phyloP scores from a whole-genome alignment of 2,888 invertebrate species.

The Coecobrya sp. region DNA sequence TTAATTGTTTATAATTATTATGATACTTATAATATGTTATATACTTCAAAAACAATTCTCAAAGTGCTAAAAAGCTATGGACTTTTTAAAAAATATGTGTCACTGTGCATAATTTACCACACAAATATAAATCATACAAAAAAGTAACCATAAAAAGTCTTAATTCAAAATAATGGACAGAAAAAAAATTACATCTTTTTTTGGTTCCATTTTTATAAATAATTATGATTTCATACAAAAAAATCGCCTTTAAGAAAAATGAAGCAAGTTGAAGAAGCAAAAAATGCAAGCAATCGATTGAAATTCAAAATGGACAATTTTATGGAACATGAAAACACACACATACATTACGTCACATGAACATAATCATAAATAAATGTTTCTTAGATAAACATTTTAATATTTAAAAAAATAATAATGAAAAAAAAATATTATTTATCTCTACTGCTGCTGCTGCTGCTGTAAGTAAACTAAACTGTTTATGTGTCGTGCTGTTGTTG shows the following conservation, averaged over 20 bases:
- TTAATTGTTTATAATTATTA: background rate
- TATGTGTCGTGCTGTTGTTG: background rate
- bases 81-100: background rate
- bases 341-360: too few relatives aligned
- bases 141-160: background rate
- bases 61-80: slow-evolving; percentile 30
- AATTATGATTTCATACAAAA: too few relatives aligned
- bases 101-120: slow-evolving; percentile 7
- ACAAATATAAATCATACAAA: background rate
- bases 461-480: background rate
- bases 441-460: background rate
- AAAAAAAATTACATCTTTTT: too few relatives aligned
- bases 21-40: background rate
- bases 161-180: too few relatives aligned
- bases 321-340: too few relatives aligned
- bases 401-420: background rate
- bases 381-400: background rate
- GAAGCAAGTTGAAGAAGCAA: too few relatives aligned
- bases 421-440: background rate
- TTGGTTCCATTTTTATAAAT: too few relatives aligned
- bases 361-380: too few relatives aligned
- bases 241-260: too few relatives aligned
- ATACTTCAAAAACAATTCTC: background rate
- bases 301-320: too few relatives aligned
- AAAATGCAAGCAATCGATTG: too few relatives aligned